Conservation (phyloP, 2,888 invertebrate genomes). For the Spodoptera exigua region DNA sequence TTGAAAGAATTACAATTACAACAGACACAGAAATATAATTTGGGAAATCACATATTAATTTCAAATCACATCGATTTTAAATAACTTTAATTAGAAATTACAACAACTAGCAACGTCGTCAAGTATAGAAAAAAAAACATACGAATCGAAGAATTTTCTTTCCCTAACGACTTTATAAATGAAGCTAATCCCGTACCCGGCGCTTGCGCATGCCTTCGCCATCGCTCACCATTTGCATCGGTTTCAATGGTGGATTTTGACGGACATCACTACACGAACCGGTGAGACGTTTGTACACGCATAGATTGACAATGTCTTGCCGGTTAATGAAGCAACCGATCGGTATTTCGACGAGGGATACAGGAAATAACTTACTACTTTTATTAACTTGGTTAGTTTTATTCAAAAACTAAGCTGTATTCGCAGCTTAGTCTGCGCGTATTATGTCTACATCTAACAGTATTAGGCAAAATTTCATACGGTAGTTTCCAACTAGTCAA, state of each 20-base stretch:
- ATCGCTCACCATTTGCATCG: slow-evolving; percentile 66
- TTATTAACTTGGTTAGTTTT: slow-evolving; percentile 22
- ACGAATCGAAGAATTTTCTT: no score
- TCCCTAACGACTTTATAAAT: slow-evolving; percentile 7
- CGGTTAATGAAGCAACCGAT: slow-evolving; percentile 75
- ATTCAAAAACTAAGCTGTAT: neutral
- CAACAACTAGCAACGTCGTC: no score
- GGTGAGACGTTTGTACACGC: slow-evolving; percentile 69
- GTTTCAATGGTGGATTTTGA: slow-evolving; percentile 73
- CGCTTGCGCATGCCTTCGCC: slow-evolving; percentile 57
- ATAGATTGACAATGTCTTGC: slow-evolving; percentile 79
- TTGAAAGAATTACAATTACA: no score
- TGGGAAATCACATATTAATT: no score
- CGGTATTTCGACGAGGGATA: slow-evolving; percentile 58
- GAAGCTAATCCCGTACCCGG: slow-evolving; percentile 34
- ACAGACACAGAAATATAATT: no score
- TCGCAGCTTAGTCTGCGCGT: no score
- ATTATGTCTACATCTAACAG: no score
- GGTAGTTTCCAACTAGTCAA: no score
- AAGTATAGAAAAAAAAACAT: no score
- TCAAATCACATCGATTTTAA: no score
- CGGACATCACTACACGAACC: slow-evolving; percentile 71
- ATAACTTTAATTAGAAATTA: no score
- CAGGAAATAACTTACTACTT: slow-evolving; percentile 58
- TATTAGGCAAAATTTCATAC: no score